Evolutionary conservation across 2,888 invertebrate genomes (phyloP), one percentile per base, ranked within the genome.

Genomic region (Campoletis raptor): DNA sequence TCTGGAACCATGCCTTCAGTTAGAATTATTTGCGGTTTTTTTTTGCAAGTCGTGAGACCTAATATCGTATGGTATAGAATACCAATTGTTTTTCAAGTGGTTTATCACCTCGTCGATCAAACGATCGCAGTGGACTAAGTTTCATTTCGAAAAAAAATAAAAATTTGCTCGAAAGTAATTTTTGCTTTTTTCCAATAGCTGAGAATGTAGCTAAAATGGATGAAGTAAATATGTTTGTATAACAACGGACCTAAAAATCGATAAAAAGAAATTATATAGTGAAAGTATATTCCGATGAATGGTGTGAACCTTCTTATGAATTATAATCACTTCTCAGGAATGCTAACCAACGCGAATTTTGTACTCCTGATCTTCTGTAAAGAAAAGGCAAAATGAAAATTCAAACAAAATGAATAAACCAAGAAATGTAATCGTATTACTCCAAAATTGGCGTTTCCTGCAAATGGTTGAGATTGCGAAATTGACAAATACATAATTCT

Each of bases 311-410:
- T 52, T 86, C 88, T 89, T 83, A 86, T 83, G 64, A 78, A 86
- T 83, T 85, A 78, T 88, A 85, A 66, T 80, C 81, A 83, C 82
- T 74, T 87, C 77, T 70, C 79, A 79, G 67, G 72, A 79, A 87
- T 86, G 86, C 83, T 87, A 83, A 78, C 81, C 72, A 83, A 88
- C 40, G 81, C 85, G n/a, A 85, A 83, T 89, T 88, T 90, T 90
- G 83, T 87, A 86, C 86, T 87, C 86, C 82, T n/a, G 81, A 84
- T 86, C 90, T 89, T 86, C 87, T 90, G 88, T 89, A 88, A 87
- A 89, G 90, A 90, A 82, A 83, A 88, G 85, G 83, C 82, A 88
- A 90, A 88, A 89, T 84, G 90, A 91, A 90, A 91, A 91, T 66
- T 1, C 7, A 30, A 52, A 67, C 81, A 88, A 85, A 79, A 85